phyloP scores from a whole-genome alignment of 2,888 invertebrate genomes.

The Cosmia pyralina region DNA sequence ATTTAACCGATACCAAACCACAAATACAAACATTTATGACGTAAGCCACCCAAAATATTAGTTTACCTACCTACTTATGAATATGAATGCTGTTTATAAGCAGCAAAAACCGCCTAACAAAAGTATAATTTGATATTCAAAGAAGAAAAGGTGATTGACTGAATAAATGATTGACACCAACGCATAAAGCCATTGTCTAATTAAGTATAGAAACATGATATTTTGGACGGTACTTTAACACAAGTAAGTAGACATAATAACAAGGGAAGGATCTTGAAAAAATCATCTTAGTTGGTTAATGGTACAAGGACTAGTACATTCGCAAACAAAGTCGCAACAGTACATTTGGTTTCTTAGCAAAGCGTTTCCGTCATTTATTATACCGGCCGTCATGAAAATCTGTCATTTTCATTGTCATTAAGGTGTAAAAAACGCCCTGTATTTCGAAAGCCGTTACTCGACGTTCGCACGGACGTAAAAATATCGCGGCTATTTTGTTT shows the following conservation, averaged over 20 bases:
- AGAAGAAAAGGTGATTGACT: slow-evolving; percentile 55
- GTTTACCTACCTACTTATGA: slow-evolving; percentile 32
- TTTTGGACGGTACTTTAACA: not conserved
- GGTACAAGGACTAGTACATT: no score
- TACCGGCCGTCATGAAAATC: no score
- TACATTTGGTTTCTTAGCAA: no score
- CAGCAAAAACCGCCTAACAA: slow-evolving; percentile 30
- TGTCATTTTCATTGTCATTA: no score
- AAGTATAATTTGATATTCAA: slow-evolving; percentile 39
- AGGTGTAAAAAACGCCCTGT: no score
- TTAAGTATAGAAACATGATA: slow-evolving; percentile 37
- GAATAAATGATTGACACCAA: slow-evolving; percentile 50
- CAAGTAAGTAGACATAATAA: not conserved
- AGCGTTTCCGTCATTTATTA: no score
- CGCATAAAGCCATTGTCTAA: slow-evolving; percentile 23
- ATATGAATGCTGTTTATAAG: slow-evolving; percentile 21
- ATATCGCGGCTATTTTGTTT: no score
- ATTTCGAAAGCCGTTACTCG: no score
- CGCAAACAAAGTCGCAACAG: not conserved
- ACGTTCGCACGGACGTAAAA: no score
- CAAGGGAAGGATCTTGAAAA: not conserved
- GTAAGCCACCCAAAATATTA: slow-evolving; percentile 37
- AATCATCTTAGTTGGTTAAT: no score
- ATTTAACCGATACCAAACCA: not conserved
- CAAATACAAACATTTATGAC: slow-evolving; percentile 31